Conservation (phyloP, 2,797 vertebrate species). For the Cossypha dichroa region DNA sequence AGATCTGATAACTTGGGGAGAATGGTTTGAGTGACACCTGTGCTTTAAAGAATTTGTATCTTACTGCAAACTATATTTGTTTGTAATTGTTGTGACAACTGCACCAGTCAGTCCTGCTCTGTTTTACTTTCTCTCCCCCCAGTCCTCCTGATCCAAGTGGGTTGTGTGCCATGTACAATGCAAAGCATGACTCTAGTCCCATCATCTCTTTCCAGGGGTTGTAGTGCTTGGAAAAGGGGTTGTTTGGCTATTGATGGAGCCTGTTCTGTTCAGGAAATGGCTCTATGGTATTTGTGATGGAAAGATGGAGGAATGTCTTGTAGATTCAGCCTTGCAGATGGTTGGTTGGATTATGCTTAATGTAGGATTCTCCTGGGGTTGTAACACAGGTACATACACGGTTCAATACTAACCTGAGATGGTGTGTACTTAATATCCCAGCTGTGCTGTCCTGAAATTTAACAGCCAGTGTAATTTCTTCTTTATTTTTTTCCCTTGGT, state of each 20-base stretch:
- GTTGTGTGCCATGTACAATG: background rate
- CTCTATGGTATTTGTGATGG: background rate
- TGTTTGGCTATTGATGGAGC: background rate
- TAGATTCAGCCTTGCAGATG: background rate
- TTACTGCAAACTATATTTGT: background rate
- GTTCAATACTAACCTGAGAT: background rate
- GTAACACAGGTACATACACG: accelerated
- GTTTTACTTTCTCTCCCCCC: background rate
- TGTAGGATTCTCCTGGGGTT: background rate
- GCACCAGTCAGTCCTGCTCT: background rate
- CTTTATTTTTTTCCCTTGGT: accelerated
- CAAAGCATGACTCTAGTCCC: background rate
- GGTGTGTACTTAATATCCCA: background rate
- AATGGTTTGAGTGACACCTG: background rate
- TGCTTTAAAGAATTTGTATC: background rate
- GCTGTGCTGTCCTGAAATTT: background rate
- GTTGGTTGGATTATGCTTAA: background rate
- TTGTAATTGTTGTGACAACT: background rate
- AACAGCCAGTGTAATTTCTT: background rate
- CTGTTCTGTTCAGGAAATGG: background rate
- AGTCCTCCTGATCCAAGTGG: background rate
- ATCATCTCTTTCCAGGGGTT: background rate
- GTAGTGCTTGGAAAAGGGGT: background rate
- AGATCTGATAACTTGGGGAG: background rate
- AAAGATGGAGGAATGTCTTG: background rate